These are phyloP conservation scores for Gandaritis pyraliata DNA, from an alignment of 2,888 invertebrate genomes.

Conservation along the genomic window DNA sequence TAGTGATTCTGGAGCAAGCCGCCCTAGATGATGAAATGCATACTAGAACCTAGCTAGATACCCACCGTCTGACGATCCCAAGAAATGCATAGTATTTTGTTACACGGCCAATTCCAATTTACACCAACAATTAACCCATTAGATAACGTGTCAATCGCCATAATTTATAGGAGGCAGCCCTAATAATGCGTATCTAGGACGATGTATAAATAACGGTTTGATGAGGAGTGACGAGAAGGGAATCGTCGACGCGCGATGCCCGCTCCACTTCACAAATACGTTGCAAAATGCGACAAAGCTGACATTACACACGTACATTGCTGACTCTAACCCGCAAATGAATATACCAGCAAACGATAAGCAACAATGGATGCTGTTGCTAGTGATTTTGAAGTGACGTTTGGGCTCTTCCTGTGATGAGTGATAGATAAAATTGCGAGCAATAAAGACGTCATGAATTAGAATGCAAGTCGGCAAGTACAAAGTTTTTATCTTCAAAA, in stretches of 20 bases:
- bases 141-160: slow-evolving; percentile 23
- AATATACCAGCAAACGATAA: not conserved
- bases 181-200: slow-evolving; percentile 65
- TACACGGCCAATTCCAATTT: slow-evolving; percentile 25
- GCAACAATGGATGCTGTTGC: slow-evolving; percentile 12
- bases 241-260: slow-evolving; percentile 46
- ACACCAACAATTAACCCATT: slow-evolving; percentile 29
- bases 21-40: too few species aligned
- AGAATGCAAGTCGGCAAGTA: slow-evolving; percentile 6
- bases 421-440: slow-evolving; percentile 41
- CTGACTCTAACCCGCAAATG: not conserved
- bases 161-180: slow-evolving; percentile 53
- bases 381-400: slow-evolving; percentile 13
- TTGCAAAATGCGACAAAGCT: slow-evolving; percentile 46
- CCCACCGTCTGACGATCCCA: not conserved
- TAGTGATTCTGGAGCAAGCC: too few species aligned
- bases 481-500: not conserved
- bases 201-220: slow-evolving; percentile 67
- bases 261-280: slow-evolving; percentile 49
- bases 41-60: too few species aligned
- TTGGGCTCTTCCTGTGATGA: slow-evolving; percentile 29
- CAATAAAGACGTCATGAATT: slow-evolving; percentile 32
- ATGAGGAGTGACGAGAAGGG: slow-evolving; percentile 73
- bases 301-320: slow-evolving; percentile 38
- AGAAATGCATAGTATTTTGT: slow-evolving; percentile 20